Evolutionary conservation across 2,797 vertebrate species (phyloP).

Genomic region (Antennarius maculatus): DNA sequence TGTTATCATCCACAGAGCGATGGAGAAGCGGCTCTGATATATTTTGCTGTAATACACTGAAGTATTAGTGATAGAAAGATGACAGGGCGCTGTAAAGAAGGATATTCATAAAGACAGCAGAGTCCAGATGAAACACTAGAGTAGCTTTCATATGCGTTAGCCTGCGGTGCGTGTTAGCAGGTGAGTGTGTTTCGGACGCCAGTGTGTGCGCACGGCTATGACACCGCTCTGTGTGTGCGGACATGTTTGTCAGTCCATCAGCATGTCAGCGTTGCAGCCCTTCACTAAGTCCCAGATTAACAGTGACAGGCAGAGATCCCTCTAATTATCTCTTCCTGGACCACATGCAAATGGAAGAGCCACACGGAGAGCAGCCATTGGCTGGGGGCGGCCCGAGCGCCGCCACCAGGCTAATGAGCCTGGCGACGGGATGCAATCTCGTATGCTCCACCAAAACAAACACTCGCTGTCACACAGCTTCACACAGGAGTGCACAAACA

Average conservation of each 20-base stretch:
- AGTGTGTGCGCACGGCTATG: constrained; percentile 35
- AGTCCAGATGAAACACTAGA: constrained; percentile 10
- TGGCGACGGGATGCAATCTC: constrained; percentile 75
- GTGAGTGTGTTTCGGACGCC: constrained; percentile 31
- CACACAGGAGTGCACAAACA: constrained; percentile 14
- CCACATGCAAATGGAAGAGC: constrained; percentile 82
- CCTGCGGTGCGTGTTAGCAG: constrained; percentile 15
- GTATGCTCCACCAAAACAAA: constrained; percentile 65
- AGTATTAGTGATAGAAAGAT: constrained; percentile 34
- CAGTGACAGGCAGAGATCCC: constrained; percentile 86
- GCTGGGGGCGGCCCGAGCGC: constrained; percentile 61
- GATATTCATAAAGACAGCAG: constrained; percentile 21
- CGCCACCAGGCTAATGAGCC: constrained; percentile 76
- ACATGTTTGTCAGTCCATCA: constrained; percentile 74
- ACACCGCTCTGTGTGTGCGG: constrained; percentile 26
- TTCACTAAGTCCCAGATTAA: constrained; percentile 85
- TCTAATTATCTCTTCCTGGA: constrained; percentile 87
- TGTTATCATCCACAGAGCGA: constrained; percentile 63
- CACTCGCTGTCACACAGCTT: constrained; percentile 36
- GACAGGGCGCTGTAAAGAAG: constrained; percentile 40
- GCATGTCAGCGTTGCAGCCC: constrained; percentile 79
- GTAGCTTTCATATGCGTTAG: constrained; percentile 1
- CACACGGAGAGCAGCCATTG: constrained; percentile 67
- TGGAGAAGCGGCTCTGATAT: constrained; percentile 43
- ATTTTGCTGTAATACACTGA: constrained; percentile 41